A percentile compares a stretch with the other conserved stretches of the same genome.
These are phyloP conservation scores for Zaprionus obscuricornis DNA, from an alignment of 2,888 invertebrate species.

Conservation along the genomic window DNA sequence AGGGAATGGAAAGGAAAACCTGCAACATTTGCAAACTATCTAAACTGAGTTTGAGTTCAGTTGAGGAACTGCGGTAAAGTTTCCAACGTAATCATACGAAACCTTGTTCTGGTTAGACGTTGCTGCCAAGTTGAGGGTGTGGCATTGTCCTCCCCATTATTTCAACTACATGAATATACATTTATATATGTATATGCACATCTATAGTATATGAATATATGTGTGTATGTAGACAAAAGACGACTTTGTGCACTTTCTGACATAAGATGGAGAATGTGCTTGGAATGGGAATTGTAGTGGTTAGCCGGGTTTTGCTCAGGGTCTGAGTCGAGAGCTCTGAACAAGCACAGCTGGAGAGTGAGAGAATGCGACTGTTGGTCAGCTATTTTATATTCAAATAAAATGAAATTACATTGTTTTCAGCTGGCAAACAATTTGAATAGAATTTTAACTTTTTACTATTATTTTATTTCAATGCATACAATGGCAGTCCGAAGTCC, in stretches of 20 bases:
- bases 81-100: slow-evolving; percentile 75
- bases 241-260: slow-evolving; percentile 73
- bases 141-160: slow-evolving; percentile 8
- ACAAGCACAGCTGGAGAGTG: neutral
- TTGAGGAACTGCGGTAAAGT: slow-evolving; percentile 78
- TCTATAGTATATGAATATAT: neutral
- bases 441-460: slow-evolving; percentile 82
- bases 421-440: slow-evolving; percentile 80
- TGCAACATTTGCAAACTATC: slow-evolving; percentile 73
- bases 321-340: neutral
- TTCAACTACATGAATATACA: slow-evolving; percentile 1
- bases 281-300: slow-evolving; percentile 44
- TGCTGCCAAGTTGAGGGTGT: slow-evolving; percentile 10
- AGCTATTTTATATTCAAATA: slow-evolving; percentile 77
- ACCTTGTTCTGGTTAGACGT: slow-evolving; percentile 60
- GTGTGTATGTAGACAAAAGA: slow-evolving; percentile 64
- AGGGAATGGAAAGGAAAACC: slow-evolving; percentile 15
- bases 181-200: neutral
- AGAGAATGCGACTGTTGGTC: slow-evolving; percentile 43
- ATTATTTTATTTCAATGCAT: slow-evolving; percentile 79
- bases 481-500: slow-evolving; percentile 50
- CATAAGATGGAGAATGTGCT: slow-evolving; percentile 70
- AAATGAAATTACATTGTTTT: slow-evolving; percentile 81
- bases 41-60: slow-evolving; percentile 69
- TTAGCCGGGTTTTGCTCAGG: slow-evolving; percentile 4